Base-by-base conservation (phyloP, 1,140 invertebrate species). In the Globodera ellingtonae region DNA sequence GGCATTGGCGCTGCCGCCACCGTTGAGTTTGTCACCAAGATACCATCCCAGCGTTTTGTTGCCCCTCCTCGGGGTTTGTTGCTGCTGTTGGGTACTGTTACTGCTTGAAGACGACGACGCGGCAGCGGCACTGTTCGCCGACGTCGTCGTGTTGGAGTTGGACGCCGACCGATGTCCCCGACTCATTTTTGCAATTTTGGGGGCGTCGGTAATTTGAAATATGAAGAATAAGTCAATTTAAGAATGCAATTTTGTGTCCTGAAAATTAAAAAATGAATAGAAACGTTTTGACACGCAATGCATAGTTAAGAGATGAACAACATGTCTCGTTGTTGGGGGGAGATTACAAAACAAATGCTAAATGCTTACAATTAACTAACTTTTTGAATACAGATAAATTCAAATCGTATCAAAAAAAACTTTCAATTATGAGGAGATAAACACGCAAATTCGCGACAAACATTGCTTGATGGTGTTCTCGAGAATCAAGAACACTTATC, bases 1-100 rank as follows among this genome's bases (percentile, higher is more conserved):
- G 44, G 76, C 66, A 59, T 79, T 72, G 10, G 47, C 8, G 50
- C 67, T 62, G 50, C 71, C 50, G 15, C 70, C 70, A 0, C 50
- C 59, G 24, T 24, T 47, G 21, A 78, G 46, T 46, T 78, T 78
- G 59, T 78, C 76, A 15, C 73, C 74, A n/a, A 80, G 21, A 52
- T 78, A 80, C 75, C 73, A 79, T 8, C 70, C 62, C 71, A 79
- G 56, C 21, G 73, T 78, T 72, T 78, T 80, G 72, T 80, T 80
- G 48, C 73, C 79, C 44, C 79, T 24, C 67, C 79, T 13, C 24
- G 75, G 75, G 44, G 75, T 67, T 56, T 21, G 13, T n/a, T 74
- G 75, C 50, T 69, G 75, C 48, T 65, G 56, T 67, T 46, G 24
- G n/a, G 24, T 24, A 18, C 18, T 76, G 52, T 35, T 76, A 21